phyloP scores from a whole-genome alignment of 2,888 invertebrate genomes.

The Drosophila putrida region DNA sequence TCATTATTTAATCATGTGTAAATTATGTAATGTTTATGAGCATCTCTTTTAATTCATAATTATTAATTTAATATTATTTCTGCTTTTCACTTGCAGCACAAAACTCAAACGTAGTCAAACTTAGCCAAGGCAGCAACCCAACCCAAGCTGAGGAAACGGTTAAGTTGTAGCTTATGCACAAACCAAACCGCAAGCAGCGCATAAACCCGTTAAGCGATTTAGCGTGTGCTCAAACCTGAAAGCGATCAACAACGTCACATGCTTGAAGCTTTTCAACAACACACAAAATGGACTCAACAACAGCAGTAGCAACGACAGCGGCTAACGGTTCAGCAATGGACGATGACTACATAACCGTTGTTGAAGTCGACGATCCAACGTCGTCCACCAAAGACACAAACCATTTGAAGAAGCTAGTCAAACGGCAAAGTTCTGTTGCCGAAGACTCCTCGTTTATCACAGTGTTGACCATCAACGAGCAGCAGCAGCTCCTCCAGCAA shows the following conservation, averaged over 20 bases:
- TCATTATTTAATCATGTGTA: not conserved
- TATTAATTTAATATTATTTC: not conserved
- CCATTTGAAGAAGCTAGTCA: slow-evolving; percentile 79
- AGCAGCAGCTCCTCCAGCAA: slow-evolving; percentile 62
- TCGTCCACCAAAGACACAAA: slow-evolving; percentile 80
- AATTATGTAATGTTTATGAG: too few relatives aligned
- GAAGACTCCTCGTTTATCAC: slow-evolving; percentile 87
- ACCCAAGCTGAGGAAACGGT: slow-evolving; percentile 32
- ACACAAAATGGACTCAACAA: slow-evolving; percentile 53
- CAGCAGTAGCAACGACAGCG: slow-evolving; percentile 19
- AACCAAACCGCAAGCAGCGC: slow-evolving; percentile 4
- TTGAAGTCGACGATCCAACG: slow-evolving; percentile 87
- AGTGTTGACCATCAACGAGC: slow-evolving; percentile 87
- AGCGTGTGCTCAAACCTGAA: slow-evolving; percentile 33
- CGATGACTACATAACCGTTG: slow-evolving; percentile 87
- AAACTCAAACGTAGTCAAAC: slow-evolving; percentile 18
- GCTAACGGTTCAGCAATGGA: slow-evolving; percentile 33
- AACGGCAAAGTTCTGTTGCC: slow-evolving; percentile 72
- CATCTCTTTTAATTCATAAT: not conserved
- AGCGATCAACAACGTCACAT: slow-evolving; percentile 38
- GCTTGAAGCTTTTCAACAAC: slow-evolving; percentile 32
- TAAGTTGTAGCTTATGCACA: slow-evolving; percentile 15
- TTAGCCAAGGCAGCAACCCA: slow-evolving; percentile 37
- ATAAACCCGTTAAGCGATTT: not conserved
- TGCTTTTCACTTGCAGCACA: slow-evolving; percentile 26